Percentiles rank a stretch among this genome's conserved stretches.
Evolutionary conservation across 2,888 invertebrate genomes (phyloP).

Genomic region (Drymonia ruficornis): DNA sequence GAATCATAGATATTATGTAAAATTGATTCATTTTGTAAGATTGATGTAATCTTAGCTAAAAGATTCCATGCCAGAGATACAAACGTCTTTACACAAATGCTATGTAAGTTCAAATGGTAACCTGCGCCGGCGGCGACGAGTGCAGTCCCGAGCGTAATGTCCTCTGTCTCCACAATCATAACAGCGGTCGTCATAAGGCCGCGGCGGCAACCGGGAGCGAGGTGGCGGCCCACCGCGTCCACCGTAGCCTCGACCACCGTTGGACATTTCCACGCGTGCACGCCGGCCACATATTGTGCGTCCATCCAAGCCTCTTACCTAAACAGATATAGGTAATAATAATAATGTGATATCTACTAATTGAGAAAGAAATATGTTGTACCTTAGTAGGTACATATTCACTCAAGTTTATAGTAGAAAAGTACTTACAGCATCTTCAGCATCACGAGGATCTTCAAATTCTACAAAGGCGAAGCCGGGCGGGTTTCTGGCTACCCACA

Average conservation of each 20-base stretch:
- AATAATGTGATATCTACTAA: neutral
- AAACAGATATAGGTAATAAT: conserved; percentile 12
- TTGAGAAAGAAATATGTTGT: neutral
- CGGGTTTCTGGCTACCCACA: conserved; percentile 99
- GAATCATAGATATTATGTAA: neutral
- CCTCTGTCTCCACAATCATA: conserved; percentile 98
- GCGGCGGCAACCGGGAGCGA: conserved; percentile 87
- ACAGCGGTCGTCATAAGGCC: conserved; percentile 96
- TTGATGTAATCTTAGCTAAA: conserved; percentile 33
- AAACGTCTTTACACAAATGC: conserved; percentile 25
- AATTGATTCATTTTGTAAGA: neutral
- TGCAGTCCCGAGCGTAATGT: conserved; percentile 96
- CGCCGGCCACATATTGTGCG: conserved; percentile 94
- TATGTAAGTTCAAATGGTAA: conserved; percentile 38
- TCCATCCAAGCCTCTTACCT: conserved; percentile 88
- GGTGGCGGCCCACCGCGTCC: conserved; percentile 85
- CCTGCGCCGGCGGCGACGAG: conserved; percentile 88
- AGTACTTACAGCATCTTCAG: conserved; percentile 94
- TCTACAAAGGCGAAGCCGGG: conserved; percentile 98
- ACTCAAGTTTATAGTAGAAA: too few species aligned
- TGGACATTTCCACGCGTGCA: conserved; percentile 96
- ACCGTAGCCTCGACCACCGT: conserved; percentile 88
- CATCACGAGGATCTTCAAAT: conserved; percentile 96
- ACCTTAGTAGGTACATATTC: neutral
- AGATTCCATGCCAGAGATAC: conserved; percentile 58